Evolutionary conservation across 2,113 vertebrate genomes (phyloP).

Genomic region (Columba janthina): DNA sequence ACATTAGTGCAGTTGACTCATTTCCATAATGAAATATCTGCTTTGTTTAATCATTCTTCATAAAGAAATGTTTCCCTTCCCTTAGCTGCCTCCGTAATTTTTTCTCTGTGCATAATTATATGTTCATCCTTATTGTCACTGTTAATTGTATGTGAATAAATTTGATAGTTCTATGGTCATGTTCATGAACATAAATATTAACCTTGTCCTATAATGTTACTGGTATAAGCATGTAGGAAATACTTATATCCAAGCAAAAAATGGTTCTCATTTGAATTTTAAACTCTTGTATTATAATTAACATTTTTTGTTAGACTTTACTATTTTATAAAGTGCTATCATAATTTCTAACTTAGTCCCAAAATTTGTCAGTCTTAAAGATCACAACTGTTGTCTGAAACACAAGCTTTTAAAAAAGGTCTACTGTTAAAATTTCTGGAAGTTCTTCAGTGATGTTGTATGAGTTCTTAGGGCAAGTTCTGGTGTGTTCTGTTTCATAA

Average conservation of each 20-base stretch:
- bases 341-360: not conserved
- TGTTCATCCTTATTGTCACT: not conserved
- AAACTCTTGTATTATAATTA: not conserved
- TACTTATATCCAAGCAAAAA: not conserved
- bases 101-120: not conserved
- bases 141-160: not conserved
- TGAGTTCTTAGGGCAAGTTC: not conserved
- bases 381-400: not conserved
- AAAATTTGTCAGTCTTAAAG: not conserved
- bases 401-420: not conserved
- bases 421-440: not conserved
- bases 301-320: not conserved
- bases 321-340: not conserved
- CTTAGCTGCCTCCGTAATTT: not conserved
- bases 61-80: not conserved
- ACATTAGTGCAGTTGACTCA: not conserved
- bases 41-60: not conserved
- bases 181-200: not conserved
- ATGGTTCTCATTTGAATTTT: accelerated
- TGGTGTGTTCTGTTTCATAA: not conserved
- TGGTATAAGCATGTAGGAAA: not conserved
- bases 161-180: not conserved
- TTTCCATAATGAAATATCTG: not conserved
- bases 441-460: not conserved
- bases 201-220: not conserved